These are phyloP conservation scores for Neomonachus schauinslandi DNA, from an alignment of 2,113 vertebrate genomes.

Conservation along the genomic window DNA sequence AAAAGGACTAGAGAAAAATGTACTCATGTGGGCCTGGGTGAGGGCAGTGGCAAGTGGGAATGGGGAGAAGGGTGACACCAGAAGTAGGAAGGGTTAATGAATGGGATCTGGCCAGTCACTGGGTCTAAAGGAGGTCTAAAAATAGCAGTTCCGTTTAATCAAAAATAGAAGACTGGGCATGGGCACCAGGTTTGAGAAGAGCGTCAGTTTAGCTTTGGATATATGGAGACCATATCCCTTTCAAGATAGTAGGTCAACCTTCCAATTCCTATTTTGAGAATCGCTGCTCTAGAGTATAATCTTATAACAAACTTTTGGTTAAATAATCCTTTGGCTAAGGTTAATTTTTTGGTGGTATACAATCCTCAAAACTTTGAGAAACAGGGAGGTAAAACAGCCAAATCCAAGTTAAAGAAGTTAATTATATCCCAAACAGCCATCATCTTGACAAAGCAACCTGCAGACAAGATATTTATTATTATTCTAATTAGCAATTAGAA, in stretches of 20 bases:
- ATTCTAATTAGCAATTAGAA: conserved; percentile 19
- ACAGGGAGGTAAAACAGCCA: not conserved
- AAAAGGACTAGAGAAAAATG: not conserved
- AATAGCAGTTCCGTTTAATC: no score
- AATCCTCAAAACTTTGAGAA: not conserved
- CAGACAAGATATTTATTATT: conserved; percentile 3
- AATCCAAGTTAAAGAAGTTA: not conserved
- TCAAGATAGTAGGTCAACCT: not conserved
- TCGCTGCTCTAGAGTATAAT: not conserved
- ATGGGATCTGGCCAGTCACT: not conserved
- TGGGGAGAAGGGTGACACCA: not conserved
- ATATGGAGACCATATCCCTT: not conserved
- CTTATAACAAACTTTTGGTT: not conserved
- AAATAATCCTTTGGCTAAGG: not conserved
- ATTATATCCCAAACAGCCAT: not conserved
- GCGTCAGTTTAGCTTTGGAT: not conserved
- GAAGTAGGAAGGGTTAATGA: no score
- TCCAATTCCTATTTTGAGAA: not conserved
- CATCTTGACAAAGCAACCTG: not conserved
- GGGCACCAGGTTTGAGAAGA: not conserved
- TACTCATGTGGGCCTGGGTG: not conserved
- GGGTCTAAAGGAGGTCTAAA: not conserved
- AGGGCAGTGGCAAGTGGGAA: not conserved
- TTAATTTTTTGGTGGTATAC: not conserved
- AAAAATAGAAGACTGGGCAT: not conserved